Percentiles rank a stretch among this genome's conserved stretches.
Evolutionary conservation across 53 echinoderm and acorn worm species (phyloP).

Genomic region (Luidia sarsii): DNA sequence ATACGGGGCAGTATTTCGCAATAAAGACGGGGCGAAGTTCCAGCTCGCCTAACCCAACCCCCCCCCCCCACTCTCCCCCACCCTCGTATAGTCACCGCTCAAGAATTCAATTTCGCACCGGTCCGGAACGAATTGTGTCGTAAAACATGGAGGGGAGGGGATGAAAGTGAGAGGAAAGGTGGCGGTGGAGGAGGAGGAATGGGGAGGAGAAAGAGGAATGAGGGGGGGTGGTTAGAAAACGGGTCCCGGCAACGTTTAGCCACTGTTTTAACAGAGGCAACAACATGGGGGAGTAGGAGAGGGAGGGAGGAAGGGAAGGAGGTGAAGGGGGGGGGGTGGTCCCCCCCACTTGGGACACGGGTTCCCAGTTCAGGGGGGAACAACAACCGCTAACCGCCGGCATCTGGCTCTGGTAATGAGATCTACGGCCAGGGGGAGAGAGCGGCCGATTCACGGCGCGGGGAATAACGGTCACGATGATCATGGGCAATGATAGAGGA

Average conservation of each 20-base stretch:
- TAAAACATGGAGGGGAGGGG: neutral
- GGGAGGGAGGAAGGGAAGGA: too few species aligned
- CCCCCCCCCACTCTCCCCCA: too few species aligned
- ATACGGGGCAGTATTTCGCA: constrained; percentile 3
- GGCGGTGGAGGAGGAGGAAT: neutral
- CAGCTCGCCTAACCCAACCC: too few species aligned
- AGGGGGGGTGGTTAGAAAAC: neutral
- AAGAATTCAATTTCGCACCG: constrained; percentile 49
- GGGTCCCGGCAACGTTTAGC: constrained; percentile 21
- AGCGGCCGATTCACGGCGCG: neutral
- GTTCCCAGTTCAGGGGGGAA: constrained; percentile 17
- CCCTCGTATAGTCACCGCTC: constrained; percentile 50
- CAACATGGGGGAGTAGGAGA: too few species aligned
- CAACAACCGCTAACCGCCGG: constrained; percentile 45
- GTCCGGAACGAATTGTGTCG: constrained; percentile 43
- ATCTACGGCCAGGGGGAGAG: constrained; percentile 37
- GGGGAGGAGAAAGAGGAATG: neutral
- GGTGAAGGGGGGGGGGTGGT: too few species aligned
- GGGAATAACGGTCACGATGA: neutral
- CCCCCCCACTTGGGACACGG: constrained; percentile 40
- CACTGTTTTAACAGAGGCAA: constrained; percentile 46
- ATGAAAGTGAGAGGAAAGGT: neutral
- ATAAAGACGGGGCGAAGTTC: neutral
- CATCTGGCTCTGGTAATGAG: constrained; percentile 48
- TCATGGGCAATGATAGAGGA: constrained; percentile 22